A percentile compares a stretch with the other conserved stretches of the same genome.
Conservation (phyloP, 2,888 invertebrate genomes). For the Nesidiocoris tenuis region DNA sequence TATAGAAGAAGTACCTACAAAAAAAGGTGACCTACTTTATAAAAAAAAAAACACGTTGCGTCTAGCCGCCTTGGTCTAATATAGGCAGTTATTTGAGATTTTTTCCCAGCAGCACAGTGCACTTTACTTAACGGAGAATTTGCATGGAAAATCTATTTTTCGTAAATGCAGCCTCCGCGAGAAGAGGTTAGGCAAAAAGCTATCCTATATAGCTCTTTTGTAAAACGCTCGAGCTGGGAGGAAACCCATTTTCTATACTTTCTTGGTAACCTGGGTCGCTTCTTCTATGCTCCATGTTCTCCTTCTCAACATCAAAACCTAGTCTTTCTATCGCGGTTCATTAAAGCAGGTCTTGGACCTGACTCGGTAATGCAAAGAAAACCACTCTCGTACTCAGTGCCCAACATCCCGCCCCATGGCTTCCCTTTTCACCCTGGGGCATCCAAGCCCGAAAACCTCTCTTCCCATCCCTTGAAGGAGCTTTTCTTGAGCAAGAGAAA, state of each 20-base stretch:
- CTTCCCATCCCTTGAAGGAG: neutral
- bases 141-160: neutral
- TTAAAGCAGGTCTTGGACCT: conserved; percentile 30
- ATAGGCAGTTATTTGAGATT: too few species aligned
- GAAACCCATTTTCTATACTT: conserved; percentile 5
- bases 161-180: neutral
- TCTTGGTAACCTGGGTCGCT: neutral
- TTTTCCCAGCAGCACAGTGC: neutral
- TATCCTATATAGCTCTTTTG: neutral
- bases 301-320: neutral
- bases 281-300: neutral
- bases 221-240: neutral
- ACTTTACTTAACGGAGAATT: neutral
- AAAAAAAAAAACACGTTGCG: too few species aligned
- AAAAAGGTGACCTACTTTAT: too few species aligned
- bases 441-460: neutral
- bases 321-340: conserved; percentile 19
- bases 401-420: neutral
- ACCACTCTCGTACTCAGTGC: conserved; percentile 8
- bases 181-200: neutral
- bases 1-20: too few species aligned
- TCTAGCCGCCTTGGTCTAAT: too few species aligned
- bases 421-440: neutral
- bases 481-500: neutral
- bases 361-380: conserved; percentile 39